Conservation (phyloP, 2,888 invertebrate genomes). For the Sclerodermus sp. region DNA sequence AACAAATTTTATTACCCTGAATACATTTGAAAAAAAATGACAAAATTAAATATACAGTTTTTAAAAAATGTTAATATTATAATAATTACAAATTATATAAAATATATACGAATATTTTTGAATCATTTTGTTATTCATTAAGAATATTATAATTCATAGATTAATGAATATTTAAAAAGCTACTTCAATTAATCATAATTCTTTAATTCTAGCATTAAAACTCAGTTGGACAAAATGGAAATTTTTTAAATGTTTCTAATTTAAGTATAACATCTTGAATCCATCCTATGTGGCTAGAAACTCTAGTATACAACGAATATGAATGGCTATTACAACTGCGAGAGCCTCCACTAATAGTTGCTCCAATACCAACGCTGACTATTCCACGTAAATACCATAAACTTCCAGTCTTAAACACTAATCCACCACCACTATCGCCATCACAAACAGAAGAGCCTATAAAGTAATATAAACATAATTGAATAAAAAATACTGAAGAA, state of each 20-base stretch:
- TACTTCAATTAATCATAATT: no score
- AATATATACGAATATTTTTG: no score
- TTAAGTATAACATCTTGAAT: slow-evolving; percentile 42
- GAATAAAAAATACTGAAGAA: background rate
- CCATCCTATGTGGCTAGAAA: slow-evolving; percentile 47
- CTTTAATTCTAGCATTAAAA: background rate
- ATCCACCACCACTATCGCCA: slow-evolving; percentile 60
- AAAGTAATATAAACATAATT: slow-evolving; percentile 12
- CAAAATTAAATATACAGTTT: no score
- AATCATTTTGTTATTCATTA: no score
- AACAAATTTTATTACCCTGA: no score
- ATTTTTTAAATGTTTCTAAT: slow-evolving; percentile 24
- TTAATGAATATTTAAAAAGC: no score
- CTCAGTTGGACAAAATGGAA: slow-evolving; percentile 23
- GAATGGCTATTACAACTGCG: slow-evolving; percentile 44
- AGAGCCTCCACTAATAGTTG: slow-evolving; percentile 22
- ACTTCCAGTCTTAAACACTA: slow-evolving; percentile 47
- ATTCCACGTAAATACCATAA: slow-evolving; percentile 58
- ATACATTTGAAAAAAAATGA: no score
- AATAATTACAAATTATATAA: no score
- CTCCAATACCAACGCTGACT: slow-evolving; percentile 54
- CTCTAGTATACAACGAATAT: slow-evolving; percentile 51
- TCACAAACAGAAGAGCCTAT: slow-evolving; percentile 57
- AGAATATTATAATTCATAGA: no score
- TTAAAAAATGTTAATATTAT: no score